Percentiles rank a stretch among this genome's conserved stretches.
These are phyloP conservation scores for Nebria ingens DNA, from an alignment of 1,140 invertebrate genomes.

Conservation along the genomic window DNA sequence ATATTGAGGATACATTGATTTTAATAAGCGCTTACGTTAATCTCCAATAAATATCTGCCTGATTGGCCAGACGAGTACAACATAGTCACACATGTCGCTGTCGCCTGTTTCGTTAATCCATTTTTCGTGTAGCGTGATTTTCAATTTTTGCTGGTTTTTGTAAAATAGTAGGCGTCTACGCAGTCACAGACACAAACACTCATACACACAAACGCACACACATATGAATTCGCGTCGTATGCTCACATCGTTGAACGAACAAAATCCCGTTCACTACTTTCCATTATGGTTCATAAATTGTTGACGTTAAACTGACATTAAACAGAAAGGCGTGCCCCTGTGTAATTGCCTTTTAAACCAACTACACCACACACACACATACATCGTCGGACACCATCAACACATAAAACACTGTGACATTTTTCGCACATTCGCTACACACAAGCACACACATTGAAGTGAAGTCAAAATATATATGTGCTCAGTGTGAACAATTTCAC, in stretches of 20 bases:
- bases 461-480: too few relatives aligned
- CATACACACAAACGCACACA: too few relatives aligned
- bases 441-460: too few relatives aligned
- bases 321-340: conserved; percentile 4
- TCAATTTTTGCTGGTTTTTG: too few relatives aligned
- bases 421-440: too few relatives aligned
- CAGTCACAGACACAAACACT: too few relatives aligned
- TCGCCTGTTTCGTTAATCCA: conserved; percentile 1
- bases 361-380: background rate
- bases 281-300: conserved; percentile 4
- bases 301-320: conserved; percentile 9
- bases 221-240: too few relatives aligned
- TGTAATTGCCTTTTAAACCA: conserved; percentile 8
- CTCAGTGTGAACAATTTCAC: too few relatives aligned
- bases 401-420: too few relatives aligned
- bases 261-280: conserved; percentile 3
- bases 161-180: too few relatives aligned
- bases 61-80: background rate
- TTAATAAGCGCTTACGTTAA: background rate
- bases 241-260: background rate
- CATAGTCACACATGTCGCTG: background rate
- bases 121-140: background rate
- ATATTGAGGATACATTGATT: background rate
- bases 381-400: too few relatives aligned
- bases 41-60: too few relatives aligned